phyloP scores from a whole-genome alignment of 2,888 invertebrate genomes.

The Pandemis heparana region DNA sequence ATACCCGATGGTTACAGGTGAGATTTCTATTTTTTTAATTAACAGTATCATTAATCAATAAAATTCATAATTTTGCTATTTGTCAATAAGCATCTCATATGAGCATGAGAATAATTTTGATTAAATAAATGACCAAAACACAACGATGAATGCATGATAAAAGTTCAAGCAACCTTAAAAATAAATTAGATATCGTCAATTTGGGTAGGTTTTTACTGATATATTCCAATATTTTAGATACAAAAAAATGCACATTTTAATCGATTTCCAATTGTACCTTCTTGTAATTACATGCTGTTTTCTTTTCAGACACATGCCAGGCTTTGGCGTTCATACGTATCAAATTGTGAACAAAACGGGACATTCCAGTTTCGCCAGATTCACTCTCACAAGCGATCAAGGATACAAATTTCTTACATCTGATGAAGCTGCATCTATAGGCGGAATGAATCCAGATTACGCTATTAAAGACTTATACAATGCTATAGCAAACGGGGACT shows the following conservation, averaged over 20 bases:
- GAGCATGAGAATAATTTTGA: no score
- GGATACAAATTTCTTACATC: slow-evolving; percentile 91
- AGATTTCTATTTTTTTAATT: background rate
- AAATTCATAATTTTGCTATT: no score
- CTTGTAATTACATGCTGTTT: background rate
- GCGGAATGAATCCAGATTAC: slow-evolving; percentile 93
- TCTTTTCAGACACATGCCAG: slow-evolving; percentile 92
- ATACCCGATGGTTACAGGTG: slow-evolving; percentile 92
- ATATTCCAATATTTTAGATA: no score
- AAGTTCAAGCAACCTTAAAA: no score
- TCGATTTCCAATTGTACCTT: no score
- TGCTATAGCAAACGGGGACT: slow-evolving; percentile 90
- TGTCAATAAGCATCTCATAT: no score
- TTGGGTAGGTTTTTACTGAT: no score
- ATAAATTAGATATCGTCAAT: no score
- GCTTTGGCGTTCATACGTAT: slow-evolving; percentile 96
- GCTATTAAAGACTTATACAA: slow-evolving; percentile 93
- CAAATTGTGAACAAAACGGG: slow-evolving; percentile 91
- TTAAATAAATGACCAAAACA: no score
- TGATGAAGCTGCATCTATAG: slow-evolving; percentile 87
- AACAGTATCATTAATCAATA: no score
- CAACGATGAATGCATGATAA: no score
- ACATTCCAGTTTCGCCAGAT: slow-evolving; percentile 91
- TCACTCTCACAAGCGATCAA: slow-evolving; percentile 95
- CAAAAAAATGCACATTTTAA: no score